These are phyloP conservation scores for Prolemur simus DNA, from an alignment of 2,113 vertebrate species.

Conservation along the genomic window DNA sequence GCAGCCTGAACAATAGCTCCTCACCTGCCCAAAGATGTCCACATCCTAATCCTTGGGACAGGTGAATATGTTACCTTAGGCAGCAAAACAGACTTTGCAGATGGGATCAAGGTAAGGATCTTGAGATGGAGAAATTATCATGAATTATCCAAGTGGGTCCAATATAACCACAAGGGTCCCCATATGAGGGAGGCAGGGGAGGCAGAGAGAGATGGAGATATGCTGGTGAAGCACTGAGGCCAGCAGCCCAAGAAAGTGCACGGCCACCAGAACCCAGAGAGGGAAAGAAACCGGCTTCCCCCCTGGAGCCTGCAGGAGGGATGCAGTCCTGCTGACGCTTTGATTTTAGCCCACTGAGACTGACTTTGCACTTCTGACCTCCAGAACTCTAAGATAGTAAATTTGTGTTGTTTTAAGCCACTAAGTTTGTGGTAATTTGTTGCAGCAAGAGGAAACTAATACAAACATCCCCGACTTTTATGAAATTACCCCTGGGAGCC, in stretches of 20 bases:
- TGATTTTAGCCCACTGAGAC: neutral
- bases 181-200: neutral
- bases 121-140: neutral
- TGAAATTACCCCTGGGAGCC: neutral
- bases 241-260: neutral
- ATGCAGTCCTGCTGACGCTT: neutral
- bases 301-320: neutral
- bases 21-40: neutral
- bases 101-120: neutral
- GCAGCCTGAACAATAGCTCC: neutral
- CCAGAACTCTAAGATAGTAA: neutral
- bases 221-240: neutral
- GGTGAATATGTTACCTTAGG: neutral
- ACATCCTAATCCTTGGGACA: neutral
- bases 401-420: neutral
- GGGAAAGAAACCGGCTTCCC: neutral
- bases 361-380: neutral
- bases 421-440: neutral
- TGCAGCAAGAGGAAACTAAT: neutral
- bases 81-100: neutral
- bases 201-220: neutral
- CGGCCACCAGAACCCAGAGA: neutral
- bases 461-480: neutral
- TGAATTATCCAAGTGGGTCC: neutral
- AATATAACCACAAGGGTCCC: neutral